Evolutionary conservation across 1,140 invertebrate genomes (phyloP), one percentile per base, ranked within the genome.

Genomic region (Steinernema feltiae): DNA sequence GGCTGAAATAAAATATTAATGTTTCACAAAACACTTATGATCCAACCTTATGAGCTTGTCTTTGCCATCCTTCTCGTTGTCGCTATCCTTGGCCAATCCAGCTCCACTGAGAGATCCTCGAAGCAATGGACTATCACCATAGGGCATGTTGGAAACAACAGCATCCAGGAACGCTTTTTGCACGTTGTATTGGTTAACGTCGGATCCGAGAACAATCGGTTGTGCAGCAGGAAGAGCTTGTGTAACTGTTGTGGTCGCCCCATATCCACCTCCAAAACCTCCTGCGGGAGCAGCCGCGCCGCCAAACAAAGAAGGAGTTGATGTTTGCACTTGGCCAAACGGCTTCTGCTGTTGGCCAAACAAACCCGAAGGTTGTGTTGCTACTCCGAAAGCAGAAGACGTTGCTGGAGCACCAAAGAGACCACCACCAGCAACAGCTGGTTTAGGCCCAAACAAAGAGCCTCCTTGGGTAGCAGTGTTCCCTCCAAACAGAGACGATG

Each of bases 121-220:
- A 17, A 80, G 74, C 32, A 80, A 77, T n/a, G 79, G 78, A 69
- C 70, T 74, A 48, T 80, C 79, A 27, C 79, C 79, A 32, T 79
- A 80, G 18, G 79, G 79, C 0, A 71, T 46, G 32, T 77, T 76
- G 27, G 69, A 77, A 15, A 77, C 76, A 1, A 72, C 69, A 30
- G 75, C 7, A 78, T 29, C 31, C 18, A 31, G 32, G 77, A 76
- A 76, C 12, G 41, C 21, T 30, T 77, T 77, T 78, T 70, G 27
- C 24, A 78, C 29, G 63, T 78, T 74, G 27, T 41, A 41, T 32
- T 73, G 72, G 30, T 31, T 32, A 1, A 73, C 27, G 24, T 73
- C 48, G n/a, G 72, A 48, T 41, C 35, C 72, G 24, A 73, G 72
- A 24, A 48, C 72, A 32, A 73, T 73, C 31, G 72, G 72, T 32